Evolutionary conservation across 2,113 vertebrate genomes (phyloP).

Genomic region (Solenodon paradoxus): DNA sequence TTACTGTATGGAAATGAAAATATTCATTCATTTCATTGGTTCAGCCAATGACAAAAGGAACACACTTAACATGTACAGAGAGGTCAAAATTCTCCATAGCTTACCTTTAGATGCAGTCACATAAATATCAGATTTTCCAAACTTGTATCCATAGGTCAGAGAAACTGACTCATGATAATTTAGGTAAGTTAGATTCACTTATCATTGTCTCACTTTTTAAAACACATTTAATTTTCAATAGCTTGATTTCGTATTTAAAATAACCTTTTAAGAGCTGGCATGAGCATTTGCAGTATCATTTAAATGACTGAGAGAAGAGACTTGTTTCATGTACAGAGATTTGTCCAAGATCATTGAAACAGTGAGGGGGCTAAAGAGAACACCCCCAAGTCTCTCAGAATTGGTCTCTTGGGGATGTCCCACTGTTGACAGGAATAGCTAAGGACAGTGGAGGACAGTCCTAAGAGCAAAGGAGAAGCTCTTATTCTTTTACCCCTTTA

Average conservation of each 20-base stretch:
- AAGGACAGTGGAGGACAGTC: too few species aligned
- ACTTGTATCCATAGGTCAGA: not conserved
- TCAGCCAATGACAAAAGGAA: not conserved
- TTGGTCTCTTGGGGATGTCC: too few species aligned
- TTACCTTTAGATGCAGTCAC: not conserved
- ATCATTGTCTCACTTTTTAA: not conserved
- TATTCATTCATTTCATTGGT: not conserved
- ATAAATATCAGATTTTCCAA: not conserved
- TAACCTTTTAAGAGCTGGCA: not conserved
- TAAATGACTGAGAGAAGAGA: not conserved
- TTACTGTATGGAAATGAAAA: not conserved
- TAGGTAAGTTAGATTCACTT: not conserved
- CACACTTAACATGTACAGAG: not conserved
- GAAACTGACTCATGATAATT: conserved; percentile 6
- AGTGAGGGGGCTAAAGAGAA: too few species aligned
- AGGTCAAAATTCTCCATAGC: not conserved
- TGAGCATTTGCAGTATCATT: not conserved
- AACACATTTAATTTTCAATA: not conserved
- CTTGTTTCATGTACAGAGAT: not conserved
- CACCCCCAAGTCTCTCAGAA: too few species aligned
- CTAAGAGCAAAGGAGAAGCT: too few species aligned
- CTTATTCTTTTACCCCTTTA: too few species aligned
- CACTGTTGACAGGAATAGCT: too few species aligned
- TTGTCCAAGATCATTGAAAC: not conserved
- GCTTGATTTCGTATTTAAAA: not conserved